Evolutionary conservation across 2,113 vertebrate genomes (phyloP).

Genomic region (Paramisgurnus dabryanus): DNA sequence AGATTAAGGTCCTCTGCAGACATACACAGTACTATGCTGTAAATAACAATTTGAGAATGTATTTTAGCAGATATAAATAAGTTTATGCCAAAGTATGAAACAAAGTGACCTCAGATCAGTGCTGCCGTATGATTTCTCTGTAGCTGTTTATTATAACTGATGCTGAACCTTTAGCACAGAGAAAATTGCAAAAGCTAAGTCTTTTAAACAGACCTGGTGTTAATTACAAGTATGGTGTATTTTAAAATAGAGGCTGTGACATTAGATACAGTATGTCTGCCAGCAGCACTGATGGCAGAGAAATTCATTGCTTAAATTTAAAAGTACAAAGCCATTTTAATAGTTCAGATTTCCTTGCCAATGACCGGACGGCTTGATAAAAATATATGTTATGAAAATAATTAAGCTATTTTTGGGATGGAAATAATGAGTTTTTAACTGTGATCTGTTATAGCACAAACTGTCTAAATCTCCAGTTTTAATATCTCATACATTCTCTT

Average conservation of each 20-base stretch:
- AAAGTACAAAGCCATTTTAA: not conserved
- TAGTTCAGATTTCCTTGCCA: not conserved
- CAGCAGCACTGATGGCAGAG: not conserved
- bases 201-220: not conserved
- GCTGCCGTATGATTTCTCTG: not conserved
- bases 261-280: not conserved
- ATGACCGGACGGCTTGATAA: not conserved
- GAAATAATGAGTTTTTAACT: not conserved
- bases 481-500: not conserved
- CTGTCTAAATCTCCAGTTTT: not conserved
- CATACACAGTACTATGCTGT: not conserved
- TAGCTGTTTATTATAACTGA: not conserved
- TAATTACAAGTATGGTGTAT: constrained; percentile 23
- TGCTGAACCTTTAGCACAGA: not conserved
- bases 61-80: not conserved
- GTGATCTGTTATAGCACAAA: not conserved
- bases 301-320: not conserved
- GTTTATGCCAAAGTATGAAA: not conserved
- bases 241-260: constrained; percentile 9
- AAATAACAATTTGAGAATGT: not conserved
- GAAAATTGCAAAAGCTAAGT: not conserved
- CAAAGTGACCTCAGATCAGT: not conserved
- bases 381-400: not conserved
- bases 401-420: constrained; percentile 3
- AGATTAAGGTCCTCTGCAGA: not conserved